phyloP scores from a whole-genome alignment of 2,888 invertebrate species.

The Drosophila paranaensis region DNA sequence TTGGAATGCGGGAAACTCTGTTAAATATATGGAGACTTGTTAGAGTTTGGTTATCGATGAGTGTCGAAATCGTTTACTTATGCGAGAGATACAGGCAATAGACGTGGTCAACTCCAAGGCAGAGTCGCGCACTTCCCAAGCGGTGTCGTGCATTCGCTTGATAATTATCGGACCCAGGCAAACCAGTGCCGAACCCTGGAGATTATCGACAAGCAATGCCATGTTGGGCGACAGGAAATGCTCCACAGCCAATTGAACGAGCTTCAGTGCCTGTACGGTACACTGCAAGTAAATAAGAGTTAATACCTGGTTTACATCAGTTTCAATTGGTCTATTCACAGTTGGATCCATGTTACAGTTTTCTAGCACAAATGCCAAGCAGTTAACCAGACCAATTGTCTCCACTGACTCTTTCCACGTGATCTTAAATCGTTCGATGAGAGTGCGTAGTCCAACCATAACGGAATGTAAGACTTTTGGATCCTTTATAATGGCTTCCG shows the following conservation, averaged over 20 bases:
- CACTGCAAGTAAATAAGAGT: constrained; percentile 86
- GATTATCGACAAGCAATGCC: constrained; percentile 89
- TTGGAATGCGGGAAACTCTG: constrained; percentile 92
- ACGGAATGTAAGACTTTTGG: constrained; percentile 88
- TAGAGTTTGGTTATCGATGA: background rate
- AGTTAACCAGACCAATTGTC: constrained; percentile 88
- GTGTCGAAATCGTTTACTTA: constrained; percentile 86
- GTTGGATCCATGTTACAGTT: constrained; percentile 86
- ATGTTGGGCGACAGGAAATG: constrained; percentile 92
- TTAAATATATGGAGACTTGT: background rate
- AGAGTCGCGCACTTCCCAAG: constrained; percentile 93
- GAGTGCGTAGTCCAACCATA: constrained; percentile 87
- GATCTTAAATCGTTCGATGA: constrained; percentile 89
- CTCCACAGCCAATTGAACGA: constrained; percentile 89
- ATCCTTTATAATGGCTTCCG: constrained; percentile 85
- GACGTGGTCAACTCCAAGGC: constrained; percentile 90
- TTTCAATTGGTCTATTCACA: constrained; percentile 79
- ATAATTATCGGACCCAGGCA: constrained; percentile 89
- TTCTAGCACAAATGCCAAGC: constrained; percentile 86
- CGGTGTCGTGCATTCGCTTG: constrained; percentile 89
- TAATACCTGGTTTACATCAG: background rate
- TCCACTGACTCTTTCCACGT: constrained; percentile 92
- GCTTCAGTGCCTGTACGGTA: constrained; percentile 89
- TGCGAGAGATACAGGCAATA: constrained; percentile 89
- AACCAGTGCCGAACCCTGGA: constrained; percentile 88